Evolutionary conservation across 2,113 vertebrate genomes (phyloP).

Genomic region (Bolborhynchus lineola): DNA sequence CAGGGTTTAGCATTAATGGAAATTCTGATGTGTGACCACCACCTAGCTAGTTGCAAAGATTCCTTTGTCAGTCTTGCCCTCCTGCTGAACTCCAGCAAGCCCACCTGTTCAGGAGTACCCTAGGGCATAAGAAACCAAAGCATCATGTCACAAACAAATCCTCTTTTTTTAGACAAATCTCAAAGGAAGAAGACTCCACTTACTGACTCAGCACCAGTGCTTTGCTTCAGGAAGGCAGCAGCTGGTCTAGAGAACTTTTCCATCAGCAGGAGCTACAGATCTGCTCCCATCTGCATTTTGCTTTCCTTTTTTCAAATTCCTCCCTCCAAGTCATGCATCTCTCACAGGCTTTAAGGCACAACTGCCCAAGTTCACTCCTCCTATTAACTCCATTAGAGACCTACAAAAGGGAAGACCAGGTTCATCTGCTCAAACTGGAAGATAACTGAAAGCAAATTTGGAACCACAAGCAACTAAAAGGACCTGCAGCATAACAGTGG

Average conservation of each 20-base stretch:
- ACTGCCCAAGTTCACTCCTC: not conserved
- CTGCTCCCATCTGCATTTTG: not conserved
- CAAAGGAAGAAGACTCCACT: not conserved
- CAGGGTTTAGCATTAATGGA: not conserved
- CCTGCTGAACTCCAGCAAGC: not conserved
- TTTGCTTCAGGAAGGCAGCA: not conserved
- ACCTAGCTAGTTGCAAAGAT: fast-evolving
- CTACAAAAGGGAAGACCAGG: not conserved
- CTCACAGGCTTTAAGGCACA: not conserved
- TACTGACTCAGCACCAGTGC: not conserved
- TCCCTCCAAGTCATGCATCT: not conserved
- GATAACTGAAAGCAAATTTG: not conserved
- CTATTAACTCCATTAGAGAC: not conserved
- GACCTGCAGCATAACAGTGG: not conserved
- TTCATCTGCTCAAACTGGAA: not conserved
- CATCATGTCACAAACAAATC: not conserved
- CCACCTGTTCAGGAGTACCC: not conserved
- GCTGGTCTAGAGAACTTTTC: not conserved
- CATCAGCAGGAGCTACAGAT: not conserved
- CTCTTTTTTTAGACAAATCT: not conserved
- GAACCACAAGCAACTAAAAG: not conserved
- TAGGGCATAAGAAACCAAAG: not conserved
- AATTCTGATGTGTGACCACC: not conserved
- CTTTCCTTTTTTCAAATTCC: not conserved
- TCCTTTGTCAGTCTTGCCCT: fast-evolving